Conservation (phyloP, 2,888 invertebrate species). For the Fragum whitleyi region DNA sequence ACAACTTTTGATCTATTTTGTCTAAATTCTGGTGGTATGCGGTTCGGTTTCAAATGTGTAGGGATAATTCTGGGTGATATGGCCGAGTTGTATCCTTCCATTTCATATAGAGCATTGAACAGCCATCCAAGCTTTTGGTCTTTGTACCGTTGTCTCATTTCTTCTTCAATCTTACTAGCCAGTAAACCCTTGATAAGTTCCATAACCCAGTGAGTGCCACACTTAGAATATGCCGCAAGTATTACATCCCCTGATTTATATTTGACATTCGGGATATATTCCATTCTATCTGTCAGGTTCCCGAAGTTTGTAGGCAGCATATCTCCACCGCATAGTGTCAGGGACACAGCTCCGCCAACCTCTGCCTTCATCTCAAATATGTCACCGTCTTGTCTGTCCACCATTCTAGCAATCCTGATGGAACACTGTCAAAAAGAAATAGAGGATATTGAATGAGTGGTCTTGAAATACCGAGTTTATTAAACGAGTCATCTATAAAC, state of each 20-base stretch:
- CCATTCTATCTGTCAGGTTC: background rate
- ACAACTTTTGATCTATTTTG: background rate
- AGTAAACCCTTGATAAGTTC: background rate
- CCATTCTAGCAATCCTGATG: background rate
- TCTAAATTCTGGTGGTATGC: background rate
- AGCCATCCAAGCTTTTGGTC: conserved; percentile 4
- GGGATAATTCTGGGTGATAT: background rate
- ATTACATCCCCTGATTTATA: background rate
- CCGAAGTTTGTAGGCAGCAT: conserved; percentile 9
- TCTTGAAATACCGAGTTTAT: too few relatives aligned
- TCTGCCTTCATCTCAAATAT: background rate
- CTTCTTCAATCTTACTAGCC: background rate
- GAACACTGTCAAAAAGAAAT: too few relatives aligned
- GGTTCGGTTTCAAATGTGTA: background rate
- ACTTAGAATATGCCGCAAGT: background rate
- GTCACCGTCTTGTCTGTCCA: background rate
- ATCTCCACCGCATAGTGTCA: background rate
- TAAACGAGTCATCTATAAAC: too few relatives aligned
- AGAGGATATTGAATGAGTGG: too few relatives aligned
- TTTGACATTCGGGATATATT: background rate
- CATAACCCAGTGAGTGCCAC: conserved; percentile 1
- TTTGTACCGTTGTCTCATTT: background rate
- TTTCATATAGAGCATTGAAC: conserved; percentile 6
- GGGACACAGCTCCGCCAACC: background rate
- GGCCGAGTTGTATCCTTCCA: background rate